Conservation (phyloP, 2,888 invertebrate genomes). For the Lasioglossum calceatum region DNA sequence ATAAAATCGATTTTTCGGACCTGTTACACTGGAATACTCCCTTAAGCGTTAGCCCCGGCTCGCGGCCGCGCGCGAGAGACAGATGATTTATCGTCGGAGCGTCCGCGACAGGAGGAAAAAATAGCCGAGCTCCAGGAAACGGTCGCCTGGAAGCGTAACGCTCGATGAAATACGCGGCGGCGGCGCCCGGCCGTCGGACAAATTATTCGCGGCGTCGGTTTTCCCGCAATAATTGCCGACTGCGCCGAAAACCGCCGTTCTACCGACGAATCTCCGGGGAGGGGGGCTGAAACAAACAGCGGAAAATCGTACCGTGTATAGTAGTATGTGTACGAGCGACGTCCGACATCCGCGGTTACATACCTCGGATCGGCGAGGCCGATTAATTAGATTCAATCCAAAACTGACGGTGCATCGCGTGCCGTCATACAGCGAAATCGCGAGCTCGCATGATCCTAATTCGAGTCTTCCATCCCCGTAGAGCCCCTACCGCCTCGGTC, state of each 20-base stretch:
- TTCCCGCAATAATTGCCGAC: constrained; percentile 36
- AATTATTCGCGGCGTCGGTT: constrained; percentile 40
- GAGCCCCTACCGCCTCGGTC: not conserved
- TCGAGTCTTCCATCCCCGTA: constrained; percentile 50
- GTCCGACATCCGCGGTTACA: not conserved
- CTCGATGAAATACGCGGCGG: constrained; percentile 5
- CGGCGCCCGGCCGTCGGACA: constrained; percentile 6
- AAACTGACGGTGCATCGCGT: constrained; percentile 64
- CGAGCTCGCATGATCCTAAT: constrained; percentile 61
- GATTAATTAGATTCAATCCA: constrained; percentile 64
- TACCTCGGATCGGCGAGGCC: constrained; percentile 31
- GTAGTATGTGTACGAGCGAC: not conserved
- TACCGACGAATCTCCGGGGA: not conserved
- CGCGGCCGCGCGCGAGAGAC: not conserved
- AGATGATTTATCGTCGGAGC: not conserved
- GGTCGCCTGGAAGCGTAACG: constrained; percentile 14
- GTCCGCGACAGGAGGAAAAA: constrained; percentile 7
- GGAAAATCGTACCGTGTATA: not conserved
- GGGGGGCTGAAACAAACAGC: not conserved
- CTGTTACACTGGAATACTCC: not conserved
- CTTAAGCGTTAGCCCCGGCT: not conserved
- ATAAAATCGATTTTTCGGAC: not conserved
- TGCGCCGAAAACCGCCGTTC: not conserved
- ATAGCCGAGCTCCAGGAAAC: constrained; percentile 14
- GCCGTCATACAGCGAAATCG: constrained; percentile 51